Conservation (phyloP, 2,888 invertebrate species). For the Dryocosmus kuriphilus region DNA sequence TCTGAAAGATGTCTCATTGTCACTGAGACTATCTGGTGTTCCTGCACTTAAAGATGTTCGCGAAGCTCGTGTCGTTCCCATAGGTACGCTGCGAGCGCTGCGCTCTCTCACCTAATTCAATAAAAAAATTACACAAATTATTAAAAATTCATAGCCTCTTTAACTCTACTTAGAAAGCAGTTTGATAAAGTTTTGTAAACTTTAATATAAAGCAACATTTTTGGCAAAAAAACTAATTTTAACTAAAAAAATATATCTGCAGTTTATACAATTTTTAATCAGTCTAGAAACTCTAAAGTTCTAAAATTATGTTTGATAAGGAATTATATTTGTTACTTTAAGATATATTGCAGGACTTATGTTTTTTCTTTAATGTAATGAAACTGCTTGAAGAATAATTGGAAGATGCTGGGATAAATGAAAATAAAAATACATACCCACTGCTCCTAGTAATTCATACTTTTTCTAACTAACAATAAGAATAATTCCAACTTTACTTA, state of each 20-base stretch:
- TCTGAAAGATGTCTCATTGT: constrained; percentile 89
- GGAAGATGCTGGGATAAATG: neutral
- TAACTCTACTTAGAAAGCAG: neutral
- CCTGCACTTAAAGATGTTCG: constrained; percentile 90
- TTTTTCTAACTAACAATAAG: constrained; percentile 51
- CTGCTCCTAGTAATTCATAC: constrained; percentile 64
- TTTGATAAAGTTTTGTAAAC: neutral
- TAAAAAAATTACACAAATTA: constrained; percentile 1
- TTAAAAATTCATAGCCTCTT: neutral
- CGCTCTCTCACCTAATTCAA: constrained; percentile 91
- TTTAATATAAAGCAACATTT: neutral
- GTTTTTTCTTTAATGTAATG: neutral
- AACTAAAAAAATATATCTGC: neutral
- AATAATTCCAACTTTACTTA: constrained; percentile 56
- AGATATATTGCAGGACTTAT: neutral
- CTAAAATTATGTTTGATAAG: neutral
- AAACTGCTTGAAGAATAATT: neutral
- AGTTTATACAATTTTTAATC: neutral
- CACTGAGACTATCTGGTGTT: constrained; percentile 93
- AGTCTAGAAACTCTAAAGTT: neutral
- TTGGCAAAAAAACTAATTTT: neutral
- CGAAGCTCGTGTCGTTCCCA: constrained; percentile 86
- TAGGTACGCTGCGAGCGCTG: constrained; percentile 93
- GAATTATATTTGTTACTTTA: neutral
- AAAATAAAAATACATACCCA: constrained; percentile 64